Conservation (phyloP, 1,140 invertebrate species). For the Melitaea cinxia region DNA sequence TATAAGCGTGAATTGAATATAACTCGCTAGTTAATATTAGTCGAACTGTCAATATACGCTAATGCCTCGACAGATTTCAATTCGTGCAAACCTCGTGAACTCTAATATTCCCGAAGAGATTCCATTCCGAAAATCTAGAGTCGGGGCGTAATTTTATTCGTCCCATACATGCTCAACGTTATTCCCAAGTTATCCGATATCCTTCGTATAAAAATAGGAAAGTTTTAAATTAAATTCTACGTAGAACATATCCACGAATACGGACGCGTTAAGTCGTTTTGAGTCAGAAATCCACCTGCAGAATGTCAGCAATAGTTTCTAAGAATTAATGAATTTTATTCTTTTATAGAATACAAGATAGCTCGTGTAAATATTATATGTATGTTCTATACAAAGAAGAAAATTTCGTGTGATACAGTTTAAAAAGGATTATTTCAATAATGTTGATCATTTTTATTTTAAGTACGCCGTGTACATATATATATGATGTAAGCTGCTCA, state of each 20-base stretch:
- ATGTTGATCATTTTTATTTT: too few relatives aligned
- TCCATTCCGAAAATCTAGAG: conserved; percentile 19
- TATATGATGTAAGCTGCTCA: too few relatives aligned
- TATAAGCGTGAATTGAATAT: neutral
- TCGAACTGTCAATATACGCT: conserved; percentile 3
- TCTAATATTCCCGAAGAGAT: conserved; percentile 28
- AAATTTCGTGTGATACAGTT: too few relatives aligned
- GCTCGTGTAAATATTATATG: too few relatives aligned
- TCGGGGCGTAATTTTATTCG: conserved; percentile 21
- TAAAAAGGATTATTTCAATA: too few relatives aligned
- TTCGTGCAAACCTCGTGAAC: conserved; percentile 19
- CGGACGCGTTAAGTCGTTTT: conserved; percentile 7
- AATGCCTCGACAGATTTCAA: conserved; percentile 24
- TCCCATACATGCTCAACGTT: conserved; percentile 30
- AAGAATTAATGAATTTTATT: neutral
- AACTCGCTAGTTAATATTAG: neutral
- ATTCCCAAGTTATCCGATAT: conserved; percentile 35
- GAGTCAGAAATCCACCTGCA: conserved; percentile 30
- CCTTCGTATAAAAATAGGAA: conserved; percentile 33
- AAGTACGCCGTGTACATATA: too few relatives aligned
- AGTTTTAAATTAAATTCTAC: conserved; percentile 42
- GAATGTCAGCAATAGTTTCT: conserved; percentile 13
- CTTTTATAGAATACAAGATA: neutral
- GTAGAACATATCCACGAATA: conserved; percentile 22
- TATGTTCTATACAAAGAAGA: too few relatives aligned